Evolutionary conservation across 2,113 vertebrate genomes (phyloP), one percentile per base, ranked within the genome.

Genomic region (Poeciliopsis retropinna): DNA sequence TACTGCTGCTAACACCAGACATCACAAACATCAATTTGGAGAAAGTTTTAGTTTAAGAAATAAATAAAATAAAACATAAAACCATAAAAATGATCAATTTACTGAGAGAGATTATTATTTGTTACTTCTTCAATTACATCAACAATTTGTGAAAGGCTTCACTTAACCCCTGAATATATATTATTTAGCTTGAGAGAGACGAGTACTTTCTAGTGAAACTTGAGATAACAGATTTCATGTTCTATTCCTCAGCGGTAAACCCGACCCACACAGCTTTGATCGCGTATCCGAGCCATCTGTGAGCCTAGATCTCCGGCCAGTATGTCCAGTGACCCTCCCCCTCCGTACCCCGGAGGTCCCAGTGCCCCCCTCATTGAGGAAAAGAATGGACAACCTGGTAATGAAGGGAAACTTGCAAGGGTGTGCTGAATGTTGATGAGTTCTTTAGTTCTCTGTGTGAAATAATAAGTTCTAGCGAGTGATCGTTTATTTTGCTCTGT

Each of bases 261-360:
- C 72, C 29, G 15, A 41, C 73, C 63, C 34, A 25, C 76, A 57
- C 67, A 75, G 75, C 31, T 81, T 76, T 84, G 81, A 79, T 74
- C 66, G 31, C 67, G 41, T 73, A 61, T 81, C 74, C 70, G 47
- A 71, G 70, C 60, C 74, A 60, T 65, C 76, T 73, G 72, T 74
- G 70, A 68, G 51, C 68, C 72, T 76, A 89, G 63, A 85, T 74
- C 72, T 80, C 85, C 57, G 17, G 83, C 70, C 87, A 92, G 54
- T 73, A 99, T 99, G 98, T 97, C 97, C 61, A 97, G 72, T 6
- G 97, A 99, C 82, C 97, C 97, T 0, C 98, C 98, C 19, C 98
- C 98, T 17, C 98, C 98, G 1, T 99, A 99, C 75, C 97, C 97
- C 0, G 98, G 97, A 67, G 96, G 96, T 30, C 96, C 97, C 64